Evolutionary conservation across 2,888 invertebrate genomes (phyloP).

Genomic region (Nemurella pictetii): DNA sequence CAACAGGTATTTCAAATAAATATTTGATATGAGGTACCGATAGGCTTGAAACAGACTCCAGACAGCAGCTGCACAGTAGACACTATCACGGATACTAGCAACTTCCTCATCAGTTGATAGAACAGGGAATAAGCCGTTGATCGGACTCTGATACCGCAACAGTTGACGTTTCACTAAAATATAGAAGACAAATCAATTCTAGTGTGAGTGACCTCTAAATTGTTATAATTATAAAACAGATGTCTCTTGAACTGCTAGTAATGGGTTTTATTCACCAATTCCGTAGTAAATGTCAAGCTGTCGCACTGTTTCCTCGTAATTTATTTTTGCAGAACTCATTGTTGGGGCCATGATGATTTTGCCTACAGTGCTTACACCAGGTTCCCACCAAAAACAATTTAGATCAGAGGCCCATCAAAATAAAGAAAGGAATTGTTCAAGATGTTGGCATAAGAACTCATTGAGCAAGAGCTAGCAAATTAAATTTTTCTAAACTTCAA

Average conservation of each 20-base stretch:
- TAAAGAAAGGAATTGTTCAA: no score
- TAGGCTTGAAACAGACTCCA: conserved; percentile 98
- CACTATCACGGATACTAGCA: conserved; percentile 91
- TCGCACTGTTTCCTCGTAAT: conserved; percentile 87
- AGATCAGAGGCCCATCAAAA: no score
- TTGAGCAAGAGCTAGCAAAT: no score
- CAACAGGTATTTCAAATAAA: not conserved
- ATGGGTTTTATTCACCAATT: conserved; percentile 71
- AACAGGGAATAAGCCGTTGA: conserved; percentile 91
- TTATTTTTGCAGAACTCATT: conserved; percentile 48
- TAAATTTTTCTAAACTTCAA: not conserved
- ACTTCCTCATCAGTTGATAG: conserved; percentile 76
- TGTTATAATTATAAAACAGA: conserved; percentile 33
- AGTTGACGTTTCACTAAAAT: conserved; percentile 85
- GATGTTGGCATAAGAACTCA: no score
- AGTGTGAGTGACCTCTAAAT: not conserved
- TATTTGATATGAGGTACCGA: conserved; percentile 62
- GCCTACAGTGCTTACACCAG: not conserved
- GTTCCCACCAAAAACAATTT: no score
- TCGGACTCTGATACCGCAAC: conserved; percentile 87
- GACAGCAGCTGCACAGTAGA: conserved; percentile 94
- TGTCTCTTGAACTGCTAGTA: no score
- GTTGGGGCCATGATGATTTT: not conserved
- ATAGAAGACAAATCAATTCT: conserved; percentile 21
- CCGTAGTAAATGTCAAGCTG: conserved; percentile 94